Conservation (phyloP, 1,140 invertebrate species). For the Sarcophaga peregrina region DNA sequence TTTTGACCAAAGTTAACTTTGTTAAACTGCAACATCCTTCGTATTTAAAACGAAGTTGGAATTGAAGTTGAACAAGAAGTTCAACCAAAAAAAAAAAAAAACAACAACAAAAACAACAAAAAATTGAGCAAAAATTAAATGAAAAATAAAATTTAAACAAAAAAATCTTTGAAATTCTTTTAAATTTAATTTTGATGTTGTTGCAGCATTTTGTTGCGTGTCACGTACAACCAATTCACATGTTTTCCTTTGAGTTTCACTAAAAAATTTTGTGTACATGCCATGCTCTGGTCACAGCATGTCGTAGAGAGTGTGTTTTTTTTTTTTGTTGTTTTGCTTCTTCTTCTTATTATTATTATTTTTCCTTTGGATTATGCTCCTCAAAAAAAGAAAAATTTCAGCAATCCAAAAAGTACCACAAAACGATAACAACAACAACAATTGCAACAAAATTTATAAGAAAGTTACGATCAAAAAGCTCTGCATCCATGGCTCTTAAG, state of each 20-base stretch:
- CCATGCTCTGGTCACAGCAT: conserved; percentile 40
- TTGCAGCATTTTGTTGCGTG: conserved; percentile 53
- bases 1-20: no score
- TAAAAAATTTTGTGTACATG: conserved; percentile 56
- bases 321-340: no score
- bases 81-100: no score
- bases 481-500: no score
- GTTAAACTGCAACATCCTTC: no score
- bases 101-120: no score
- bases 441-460: not conserved
- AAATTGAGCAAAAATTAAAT: not conserved
- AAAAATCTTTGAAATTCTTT: not conserved
- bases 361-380: not conserved
- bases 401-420: not conserved
- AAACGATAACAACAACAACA: not conserved
- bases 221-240: conserved; percentile 66
- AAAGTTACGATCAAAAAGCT: no score
- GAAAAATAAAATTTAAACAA: not conserved
- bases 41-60: no score
- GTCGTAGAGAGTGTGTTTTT: not conserved
- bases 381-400: not conserved
- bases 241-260: conserved; percentile 61
- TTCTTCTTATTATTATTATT: no score
- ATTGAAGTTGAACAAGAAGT: no score
- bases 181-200: not conserved